Percentiles rank a stretch among this genome's conserved stretches.
Evolutionary conservation across 2,888 invertebrate genomes (phyloP).

Genomic region (Erynnis tages): DNA sequence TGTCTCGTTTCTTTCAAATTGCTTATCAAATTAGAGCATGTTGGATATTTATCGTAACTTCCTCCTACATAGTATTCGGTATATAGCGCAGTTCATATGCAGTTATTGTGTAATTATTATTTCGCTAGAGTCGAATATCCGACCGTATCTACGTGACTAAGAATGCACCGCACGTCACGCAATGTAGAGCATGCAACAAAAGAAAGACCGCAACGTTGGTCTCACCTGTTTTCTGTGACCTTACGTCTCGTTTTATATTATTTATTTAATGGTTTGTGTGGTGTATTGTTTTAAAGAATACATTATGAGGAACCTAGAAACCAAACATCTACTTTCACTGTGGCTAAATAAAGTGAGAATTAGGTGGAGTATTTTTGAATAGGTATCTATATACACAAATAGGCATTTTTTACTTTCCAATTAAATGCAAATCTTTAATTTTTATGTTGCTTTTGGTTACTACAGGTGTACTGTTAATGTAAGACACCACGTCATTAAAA

Average conservation of each 20-base stretch:
- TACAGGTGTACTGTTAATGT: too few relatives aligned
- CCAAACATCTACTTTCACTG: too few relatives aligned
- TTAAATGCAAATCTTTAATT: too few relatives aligned
- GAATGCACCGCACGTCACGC: not conserved
- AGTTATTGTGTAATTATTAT: not conserved
- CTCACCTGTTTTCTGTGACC: not conserved
- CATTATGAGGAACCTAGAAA: too few relatives aligned
- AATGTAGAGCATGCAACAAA: not conserved
- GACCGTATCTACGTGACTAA: not conserved
- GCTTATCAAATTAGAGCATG: not conserved
- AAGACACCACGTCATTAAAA: too few relatives aligned
- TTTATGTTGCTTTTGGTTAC: too few relatives aligned
- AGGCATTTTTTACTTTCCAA: too few relatives aligned
- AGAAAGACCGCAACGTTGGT: not conserved
- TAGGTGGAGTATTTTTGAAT: too few relatives aligned
- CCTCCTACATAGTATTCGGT: not conserved
- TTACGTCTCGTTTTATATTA: slow-evolving; percentile 7
- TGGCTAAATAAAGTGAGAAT: too few relatives aligned
- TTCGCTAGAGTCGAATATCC: not conserved
- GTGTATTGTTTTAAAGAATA: not conserved
- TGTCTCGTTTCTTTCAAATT: not conserved
- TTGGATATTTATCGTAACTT: not conserved
- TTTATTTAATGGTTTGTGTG: slow-evolving; percentile 6
- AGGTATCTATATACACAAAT: too few relatives aligned
- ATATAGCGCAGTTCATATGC: too few relatives aligned